Base-by-base conservation (phyloP, 2,888 invertebrate genomes). In the Cantharis lateralis region DNA sequence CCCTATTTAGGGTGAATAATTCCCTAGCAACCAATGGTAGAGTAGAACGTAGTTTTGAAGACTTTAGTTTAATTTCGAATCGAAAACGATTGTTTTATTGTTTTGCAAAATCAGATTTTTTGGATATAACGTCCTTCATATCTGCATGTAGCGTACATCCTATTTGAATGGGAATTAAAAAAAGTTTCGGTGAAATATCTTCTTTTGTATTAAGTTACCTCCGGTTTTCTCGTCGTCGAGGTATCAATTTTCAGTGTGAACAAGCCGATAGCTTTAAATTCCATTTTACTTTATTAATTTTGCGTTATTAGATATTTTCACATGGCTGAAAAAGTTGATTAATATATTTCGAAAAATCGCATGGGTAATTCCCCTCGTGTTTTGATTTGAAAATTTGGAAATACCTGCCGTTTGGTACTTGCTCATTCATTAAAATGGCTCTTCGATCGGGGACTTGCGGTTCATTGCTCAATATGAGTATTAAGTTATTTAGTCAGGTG, bases 401-500 rank as follows among this genome's bases (percentile, higher is more conserved):
- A 64, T 20, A 20, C 5, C 13, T 10, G 10, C 3, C 4, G 4
- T 18, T 18, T 28, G 24, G 13, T 16, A 63, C 18, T 18, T 62
- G 63, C 63, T 74, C 26, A 26, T 16, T 70, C 20, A 74, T 70
- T 63, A 62, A 62, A 74, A 74, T 32, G 70, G 63, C 61, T 71
- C 48, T 71, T 24, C 64, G 75, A 76, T 74, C 63, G 48, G 77
- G 81, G 80, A 81, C 79, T 79, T 81, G 76, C 81, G 78, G 81
- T 80, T 81, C 80, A 80, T 78, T 80, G 78, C 75, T 75, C 72
- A 74, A 78, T 78, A 80, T 70, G 64, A 64, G 79, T 78, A 80
- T 80, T 78, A 77, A 78, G 77, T 80, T 80, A 79, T 80, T 77
- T 81, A 80, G 82, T 82, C 82, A 82, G 82, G 81, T 82, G 82